phyloP scores from a whole-genome alignment of 2,113 vertebrate species.

The Plotosus lineatus region DNA sequence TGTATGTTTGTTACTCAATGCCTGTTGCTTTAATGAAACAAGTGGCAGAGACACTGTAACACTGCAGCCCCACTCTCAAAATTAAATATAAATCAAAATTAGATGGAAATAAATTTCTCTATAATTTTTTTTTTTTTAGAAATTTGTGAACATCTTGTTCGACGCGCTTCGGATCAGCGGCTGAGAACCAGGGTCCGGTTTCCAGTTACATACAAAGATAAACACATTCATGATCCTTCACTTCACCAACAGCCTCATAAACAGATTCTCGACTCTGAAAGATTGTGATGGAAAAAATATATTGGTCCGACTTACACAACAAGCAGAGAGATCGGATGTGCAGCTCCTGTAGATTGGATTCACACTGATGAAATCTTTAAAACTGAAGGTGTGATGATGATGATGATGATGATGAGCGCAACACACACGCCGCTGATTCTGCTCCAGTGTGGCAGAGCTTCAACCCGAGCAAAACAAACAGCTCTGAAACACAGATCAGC shows the following conservation, averaged over 20 bases:
- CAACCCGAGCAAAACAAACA: not conserved
- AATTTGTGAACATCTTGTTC: not conserved
- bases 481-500: not conserved
- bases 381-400: not conserved
- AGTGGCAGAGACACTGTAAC: not conserved
- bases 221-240: not conserved
- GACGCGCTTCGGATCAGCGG: not conserved
- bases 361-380: constrained; percentile 31
- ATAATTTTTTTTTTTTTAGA: no score
- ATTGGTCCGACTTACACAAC: constrained; percentile 63
- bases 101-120: not conserved
- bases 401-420: not conserved
- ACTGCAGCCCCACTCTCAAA: not conserved
- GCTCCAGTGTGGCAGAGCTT: not conserved
- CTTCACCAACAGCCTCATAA: not conserved
- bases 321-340: constrained; percentile 62
- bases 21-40: constrained; percentile 25
- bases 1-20: not conserved
- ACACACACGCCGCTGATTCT: not conserved
- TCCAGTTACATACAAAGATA: not conserved
- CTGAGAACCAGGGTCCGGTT: not conserved
- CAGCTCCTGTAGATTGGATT: constrained; percentile 51
- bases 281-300: not conserved
- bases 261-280: no score
- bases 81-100: no score